phyloP scores from a whole-genome alignment of 2,797 vertebrate genomes.

The Gallinago nigripennis region DNA sequence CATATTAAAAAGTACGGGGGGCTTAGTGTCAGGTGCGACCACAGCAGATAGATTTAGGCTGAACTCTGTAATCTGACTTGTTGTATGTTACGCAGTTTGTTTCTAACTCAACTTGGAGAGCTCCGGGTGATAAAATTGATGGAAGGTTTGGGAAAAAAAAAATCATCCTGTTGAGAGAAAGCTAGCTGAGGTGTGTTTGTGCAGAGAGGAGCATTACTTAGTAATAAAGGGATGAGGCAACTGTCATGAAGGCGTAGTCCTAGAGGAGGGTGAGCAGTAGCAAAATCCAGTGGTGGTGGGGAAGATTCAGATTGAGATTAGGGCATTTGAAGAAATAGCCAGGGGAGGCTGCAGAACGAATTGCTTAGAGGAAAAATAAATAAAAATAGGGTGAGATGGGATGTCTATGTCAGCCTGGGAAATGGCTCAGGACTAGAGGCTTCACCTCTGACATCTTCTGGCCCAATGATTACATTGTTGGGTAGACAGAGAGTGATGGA shows the following conservation, averaged over 20 bases:
- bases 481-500: not conserved
- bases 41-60: not conserved
- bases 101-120: not conserved
- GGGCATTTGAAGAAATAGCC: not conserved
- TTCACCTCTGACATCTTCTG: not conserved
- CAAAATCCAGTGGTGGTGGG: not conserved
- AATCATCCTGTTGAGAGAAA: not conserved
- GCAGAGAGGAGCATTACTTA: not conserved
- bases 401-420: not conserved
- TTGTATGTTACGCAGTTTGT: not conserved
- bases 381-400: not conserved
- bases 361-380: not conserved
- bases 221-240: not conserved
- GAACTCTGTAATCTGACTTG: not conserved
- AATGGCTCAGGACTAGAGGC: not conserved
- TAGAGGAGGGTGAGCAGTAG: not conserved
- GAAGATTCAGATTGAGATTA: not conserved
- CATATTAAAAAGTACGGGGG: not conserved
- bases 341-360: not conserved
- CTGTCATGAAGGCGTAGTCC: not conserved
- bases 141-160: not conserved
- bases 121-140: not conserved
- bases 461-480: not conserved
- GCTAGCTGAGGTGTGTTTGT: not conserved
- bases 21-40: not conserved